Evolutionary conservation across 1,140 invertebrate genomes (phyloP).

Genomic region (Trigoniulus corallinus): DNA sequence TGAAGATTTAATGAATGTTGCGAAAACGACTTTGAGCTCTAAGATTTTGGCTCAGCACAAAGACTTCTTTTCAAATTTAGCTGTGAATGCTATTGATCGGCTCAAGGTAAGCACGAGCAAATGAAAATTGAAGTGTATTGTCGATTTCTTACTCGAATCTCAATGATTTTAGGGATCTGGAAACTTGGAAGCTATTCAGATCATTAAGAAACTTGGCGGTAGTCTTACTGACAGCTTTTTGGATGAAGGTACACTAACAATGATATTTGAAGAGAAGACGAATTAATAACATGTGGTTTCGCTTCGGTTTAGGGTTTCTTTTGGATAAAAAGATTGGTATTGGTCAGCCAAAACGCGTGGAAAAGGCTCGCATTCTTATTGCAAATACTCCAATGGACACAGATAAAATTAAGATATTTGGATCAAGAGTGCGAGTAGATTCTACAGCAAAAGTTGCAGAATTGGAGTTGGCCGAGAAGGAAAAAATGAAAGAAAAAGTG

Average conservation of each 20-base stretch:
- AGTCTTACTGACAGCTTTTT: slow-evolving; percentile 87
- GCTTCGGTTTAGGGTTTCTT: slow-evolving; percentile 72
- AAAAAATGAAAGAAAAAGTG: slow-evolving; percentile 99
- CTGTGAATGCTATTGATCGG: slow-evolving; percentile 86
- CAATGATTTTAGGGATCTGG: slow-evolving; percentile 48
- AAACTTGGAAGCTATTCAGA: slow-evolving; percentile 89
- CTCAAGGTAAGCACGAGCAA: too few species aligned
- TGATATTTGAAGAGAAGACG: neutral
- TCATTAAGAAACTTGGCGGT: slow-evolving; percentile 92
- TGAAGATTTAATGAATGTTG: slow-evolving; percentile 89
- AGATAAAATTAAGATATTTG: slow-evolving; percentile 99
- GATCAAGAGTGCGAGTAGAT: slow-evolving; percentile 91
- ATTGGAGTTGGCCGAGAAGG: slow-evolving; percentile 91
- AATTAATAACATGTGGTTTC: too few species aligned
- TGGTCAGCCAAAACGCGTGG: slow-evolving; percentile 72
- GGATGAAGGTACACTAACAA: slow-evolving; percentile 56
- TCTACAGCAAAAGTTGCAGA: slow-evolving; percentile 97
- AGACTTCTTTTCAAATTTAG: slow-evolving; percentile 87
- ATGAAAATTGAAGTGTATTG: neutral
- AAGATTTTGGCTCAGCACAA: slow-evolving; percentile 97
- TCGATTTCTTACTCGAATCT: neutral
- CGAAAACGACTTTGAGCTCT: slow-evolving; percentile 90
- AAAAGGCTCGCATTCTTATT: slow-evolving; percentile 91
- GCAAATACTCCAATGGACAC: slow-evolving; percentile 99
- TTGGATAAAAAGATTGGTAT: slow-evolving; percentile 90